Percentiles rank a stretch among this genome's conserved stretches.
Conservation (phyloP, 37 sponge, comb jelly and placozoan genomes). For the Cladorhizidae sp. region DNA sequence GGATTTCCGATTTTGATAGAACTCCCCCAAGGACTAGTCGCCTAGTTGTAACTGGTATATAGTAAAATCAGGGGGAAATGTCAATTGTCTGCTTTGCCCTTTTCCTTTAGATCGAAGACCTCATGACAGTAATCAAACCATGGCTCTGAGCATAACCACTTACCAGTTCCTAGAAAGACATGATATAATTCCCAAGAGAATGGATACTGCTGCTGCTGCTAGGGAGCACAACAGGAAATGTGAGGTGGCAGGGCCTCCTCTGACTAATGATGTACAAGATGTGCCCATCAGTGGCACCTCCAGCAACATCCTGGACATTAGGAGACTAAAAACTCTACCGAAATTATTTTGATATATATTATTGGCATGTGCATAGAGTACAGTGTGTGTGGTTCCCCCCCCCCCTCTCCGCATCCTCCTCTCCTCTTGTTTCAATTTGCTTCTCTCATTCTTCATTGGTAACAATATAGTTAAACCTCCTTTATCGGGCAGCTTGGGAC, state of each 20-base stretch:
- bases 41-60: too few relatives aligned
- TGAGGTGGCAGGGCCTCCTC: neutral
- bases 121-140: neutral
- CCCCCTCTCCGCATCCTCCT: too few relatives aligned
- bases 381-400: too few relatives aligned
- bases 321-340: conserved; percentile 42
- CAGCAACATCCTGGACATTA: conserved; percentile 33
- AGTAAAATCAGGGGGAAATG: too few relatives aligned
- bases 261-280: neutral
- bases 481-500: too few relatives aligned
- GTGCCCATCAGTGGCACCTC: neutral
- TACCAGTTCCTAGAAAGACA: conserved; percentile 24
- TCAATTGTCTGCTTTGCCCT: too few relatives aligned
- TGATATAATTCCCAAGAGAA: neutral
- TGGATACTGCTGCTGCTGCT: neutral
- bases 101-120: neutral
- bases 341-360: conserved; percentile 39
- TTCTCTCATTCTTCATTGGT: too few relatives aligned
- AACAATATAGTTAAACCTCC: too few relatives aligned
- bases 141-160: conserved; percentile 26
- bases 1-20: too few relatives aligned
- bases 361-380: too few relatives aligned
- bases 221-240: neutral
- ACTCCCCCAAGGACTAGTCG: too few relatives aligned
- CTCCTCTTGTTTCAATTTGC: too few relatives aligned